A percentile compares a stretch with the other conserved stretches of the same genome.
Evolutionary conservation across 2,113 vertebrate genomes (phyloP).

Genomic region (Cinclus cinclus): DNA sequence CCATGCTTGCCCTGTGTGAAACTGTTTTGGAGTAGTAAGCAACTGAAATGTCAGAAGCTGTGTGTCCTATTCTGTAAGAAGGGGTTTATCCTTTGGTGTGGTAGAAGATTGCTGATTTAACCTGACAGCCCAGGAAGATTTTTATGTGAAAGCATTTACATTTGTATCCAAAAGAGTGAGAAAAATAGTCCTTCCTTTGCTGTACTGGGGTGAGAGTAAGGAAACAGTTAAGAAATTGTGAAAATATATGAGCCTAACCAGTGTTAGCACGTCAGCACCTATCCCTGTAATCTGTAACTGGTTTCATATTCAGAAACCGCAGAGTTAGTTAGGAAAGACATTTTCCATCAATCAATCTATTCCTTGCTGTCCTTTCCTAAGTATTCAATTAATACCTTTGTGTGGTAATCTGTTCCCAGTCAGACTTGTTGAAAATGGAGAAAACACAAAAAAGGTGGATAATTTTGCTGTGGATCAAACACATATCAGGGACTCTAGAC

Average conservation of each 20-base stretch:
- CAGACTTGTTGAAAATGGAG: neutral
- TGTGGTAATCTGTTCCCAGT: neutral
- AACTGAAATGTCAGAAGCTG: neutral
- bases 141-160: neutral
- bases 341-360: neutral
- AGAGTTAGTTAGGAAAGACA: neutral
- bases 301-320: neutral
- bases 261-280: conserved; percentile 1
- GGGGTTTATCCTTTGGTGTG: neutral
- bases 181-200: neutral
- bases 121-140: neutral
- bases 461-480: neutral
- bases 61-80: neutral
- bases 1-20: neutral
- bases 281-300: neutral
- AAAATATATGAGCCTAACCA: neutral
- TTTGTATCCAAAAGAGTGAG: neutral
- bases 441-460: neutral
- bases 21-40: neutral
- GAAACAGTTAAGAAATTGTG: conserved; percentile 30
- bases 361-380: neutral
- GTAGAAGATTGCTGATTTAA: neutral
- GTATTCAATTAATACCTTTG: neutral
- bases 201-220: neutral
- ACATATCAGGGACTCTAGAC: neutral